Evolutionary conservation across 2,113 vertebrate species (phyloP).

Genomic region (Cyrtonyx montezumae): DNA sequence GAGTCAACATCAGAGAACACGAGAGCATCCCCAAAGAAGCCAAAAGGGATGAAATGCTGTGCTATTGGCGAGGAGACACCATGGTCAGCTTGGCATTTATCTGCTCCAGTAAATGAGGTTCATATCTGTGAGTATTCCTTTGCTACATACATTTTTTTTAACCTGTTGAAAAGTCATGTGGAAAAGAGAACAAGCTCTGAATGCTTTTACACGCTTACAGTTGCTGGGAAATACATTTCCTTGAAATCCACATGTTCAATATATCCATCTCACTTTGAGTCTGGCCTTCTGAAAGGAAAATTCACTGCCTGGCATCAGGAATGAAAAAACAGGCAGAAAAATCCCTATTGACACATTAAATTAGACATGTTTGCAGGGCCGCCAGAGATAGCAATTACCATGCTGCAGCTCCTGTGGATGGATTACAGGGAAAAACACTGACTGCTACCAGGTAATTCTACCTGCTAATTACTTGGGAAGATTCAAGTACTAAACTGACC

Average conservation of each 20-base stretch:
- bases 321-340: constrained; percentile 71
- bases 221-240: constrained; percentile 43
- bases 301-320: constrained; percentile 47
- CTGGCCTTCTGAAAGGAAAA: constrained; percentile 67
- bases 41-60: background rate
- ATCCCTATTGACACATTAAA: constrained; percentile 77
- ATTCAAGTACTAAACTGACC: constrained; percentile 71
- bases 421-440: constrained; percentile 65
- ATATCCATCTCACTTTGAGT: constrained; percentile 62
- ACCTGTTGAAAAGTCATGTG: constrained; percentile 31
- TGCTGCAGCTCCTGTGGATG: constrained; percentile 39
- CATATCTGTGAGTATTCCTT: background rate
- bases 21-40: background rate
- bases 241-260: constrained; percentile 64
- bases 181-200: constrained; percentile 37
- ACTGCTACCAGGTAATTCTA: constrained; percentile 73
- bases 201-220: constrained; percentile 63
- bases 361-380: constrained; percentile 68
- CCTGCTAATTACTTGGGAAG: constrained; percentile 78
- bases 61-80: background rate
- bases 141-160: constrained; percentile 33
- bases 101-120: background rate
- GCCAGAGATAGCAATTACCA: constrained; percentile 64
- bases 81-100: background rate
- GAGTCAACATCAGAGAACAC: constrained; percentile 1